These are phyloP conservation scores for Toxonevra muliebris DNA, from an alignment of 2,888 invertebrate genomes.

Conservation along the genomic window DNA sequence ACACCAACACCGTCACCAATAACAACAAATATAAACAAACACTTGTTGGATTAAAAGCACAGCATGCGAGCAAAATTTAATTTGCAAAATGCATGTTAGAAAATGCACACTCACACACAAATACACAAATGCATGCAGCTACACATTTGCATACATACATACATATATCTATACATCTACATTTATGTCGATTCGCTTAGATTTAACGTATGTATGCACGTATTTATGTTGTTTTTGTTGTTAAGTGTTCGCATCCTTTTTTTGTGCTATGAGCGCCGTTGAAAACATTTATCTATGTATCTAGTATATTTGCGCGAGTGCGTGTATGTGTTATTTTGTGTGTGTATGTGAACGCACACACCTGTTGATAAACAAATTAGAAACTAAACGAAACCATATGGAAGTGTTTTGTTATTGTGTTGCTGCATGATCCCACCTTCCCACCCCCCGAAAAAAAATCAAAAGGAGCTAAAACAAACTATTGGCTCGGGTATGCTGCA, in stretches of 20 bases:
- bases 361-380: slow-evolving; percentile 47
- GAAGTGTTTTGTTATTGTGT: slow-evolving; percentile 8
- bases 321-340: slow-evolving; percentile 18
- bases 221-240: slow-evolving; percentile 18
- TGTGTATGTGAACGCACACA: slow-evolving; percentile 35
- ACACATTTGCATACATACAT: slow-evolving; percentile 12
- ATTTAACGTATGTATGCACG: neutral
- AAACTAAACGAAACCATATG: slow-evolving; percentile 36
- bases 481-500: neutral
- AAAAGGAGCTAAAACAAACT: too few species aligned
- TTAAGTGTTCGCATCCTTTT: neutral
- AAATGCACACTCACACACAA: slow-evolving; percentile 5
- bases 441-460: too few species aligned
- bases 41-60: slow-evolving; percentile 1
- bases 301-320: neutral
- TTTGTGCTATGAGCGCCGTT: too few species aligned
- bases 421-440: neutral
- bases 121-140: slow-evolving; percentile 16
- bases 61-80: slow-evolving; percentile 3
- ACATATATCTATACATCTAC: slow-evolving; percentile 22
- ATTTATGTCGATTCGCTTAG: neutral
- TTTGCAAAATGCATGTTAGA: slow-evolving; percentile 16
- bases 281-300: too few species aligned
- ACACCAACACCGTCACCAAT: neutral
- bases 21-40: slow-evolving; percentile 6